Conservation (phyloP, 2,888 invertebrate genomes). For the Epistrophe eligans region DNA sequence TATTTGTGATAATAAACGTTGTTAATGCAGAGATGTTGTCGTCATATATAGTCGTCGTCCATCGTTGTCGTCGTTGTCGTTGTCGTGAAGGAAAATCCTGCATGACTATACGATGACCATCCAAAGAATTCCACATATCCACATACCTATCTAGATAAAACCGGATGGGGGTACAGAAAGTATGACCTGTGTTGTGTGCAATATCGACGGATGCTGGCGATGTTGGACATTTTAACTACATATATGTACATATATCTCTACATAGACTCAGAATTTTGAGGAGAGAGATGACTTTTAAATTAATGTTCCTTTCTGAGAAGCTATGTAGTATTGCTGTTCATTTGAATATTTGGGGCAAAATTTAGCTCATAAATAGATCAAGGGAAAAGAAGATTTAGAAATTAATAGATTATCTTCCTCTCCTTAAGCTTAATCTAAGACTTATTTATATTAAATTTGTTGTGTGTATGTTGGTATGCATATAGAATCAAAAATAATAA, state of each 20-base stretch:
- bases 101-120: constrained; percentile 50
- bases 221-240: neutral
- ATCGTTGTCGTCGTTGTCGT: constrained; percentile 4
- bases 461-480: neutral
- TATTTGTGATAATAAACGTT: constrained; percentile 75
- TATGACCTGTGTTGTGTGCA: constrained; percentile 23
- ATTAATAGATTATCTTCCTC: constrained; percentile 29
- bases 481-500: neutral
- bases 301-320: neutral
- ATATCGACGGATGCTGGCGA: neutral
- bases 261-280: neutral
- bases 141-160: constrained; percentile 2
- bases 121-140: constrained; percentile 20
- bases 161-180: constrained; percentile 11
- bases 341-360: constrained; percentile 18
- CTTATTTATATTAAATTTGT: neutral
- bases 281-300: constrained; percentile 13
- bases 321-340: neutral
- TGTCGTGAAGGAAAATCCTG: constrained; percentile 19
- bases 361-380: constrained; percentile 62
- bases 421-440: neutral
- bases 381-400: constrained; percentile 49
- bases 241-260: too few species aligned
- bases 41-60: neutral
- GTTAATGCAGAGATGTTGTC: constrained; percentile 60